These are phyloP conservation scores for Apoderus coryli DNA, from an alignment of 2,888 invertebrate genomes.

Conservation along the genomic window DNA sequence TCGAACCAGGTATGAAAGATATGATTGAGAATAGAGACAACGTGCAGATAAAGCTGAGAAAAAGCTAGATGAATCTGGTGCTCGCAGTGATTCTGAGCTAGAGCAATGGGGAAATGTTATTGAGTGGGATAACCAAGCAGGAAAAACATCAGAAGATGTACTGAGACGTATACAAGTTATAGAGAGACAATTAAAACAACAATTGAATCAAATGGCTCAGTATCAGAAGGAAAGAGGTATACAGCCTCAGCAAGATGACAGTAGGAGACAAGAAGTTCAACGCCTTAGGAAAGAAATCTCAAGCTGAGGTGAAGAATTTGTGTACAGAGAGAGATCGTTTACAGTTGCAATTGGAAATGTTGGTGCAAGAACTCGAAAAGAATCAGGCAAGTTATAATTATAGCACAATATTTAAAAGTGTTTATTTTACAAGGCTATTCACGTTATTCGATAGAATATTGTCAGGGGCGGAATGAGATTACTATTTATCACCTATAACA, in stretches of 20 bases:
- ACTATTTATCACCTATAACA: no score
- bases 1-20: constrained; percentile 54
- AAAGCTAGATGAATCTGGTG: constrained; percentile 56
- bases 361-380: constrained; percentile 83
- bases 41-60: constrained; percentile 61
- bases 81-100: constrained; percentile 46
- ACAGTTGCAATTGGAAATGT: constrained; percentile 83
- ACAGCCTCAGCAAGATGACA: constrained; percentile 40
- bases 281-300: constrained; percentile 59
- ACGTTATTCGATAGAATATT: no score
- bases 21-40: constrained; percentile 52
- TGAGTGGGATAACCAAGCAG: constrained; percentile 66
- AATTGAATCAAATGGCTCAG: constrained; percentile 47
- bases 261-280: constrained; percentile 51
- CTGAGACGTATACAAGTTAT: constrained; percentile 65
- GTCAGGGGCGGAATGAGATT: no score
- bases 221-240: constrained; percentile 34
- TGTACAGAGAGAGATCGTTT: constrained; percentile 75
- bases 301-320: constrained; percentile 64
- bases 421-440: no score
- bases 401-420: no score
- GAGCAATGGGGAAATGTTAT: constrained; percentile 72
- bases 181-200: constrained; percentile 53
- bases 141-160: constrained; percentile 61
- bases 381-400: constrained; percentile 59